Conservation (phyloP, 2,113 vertebrate species). For the Pelecanoides urinatrix region DNA sequence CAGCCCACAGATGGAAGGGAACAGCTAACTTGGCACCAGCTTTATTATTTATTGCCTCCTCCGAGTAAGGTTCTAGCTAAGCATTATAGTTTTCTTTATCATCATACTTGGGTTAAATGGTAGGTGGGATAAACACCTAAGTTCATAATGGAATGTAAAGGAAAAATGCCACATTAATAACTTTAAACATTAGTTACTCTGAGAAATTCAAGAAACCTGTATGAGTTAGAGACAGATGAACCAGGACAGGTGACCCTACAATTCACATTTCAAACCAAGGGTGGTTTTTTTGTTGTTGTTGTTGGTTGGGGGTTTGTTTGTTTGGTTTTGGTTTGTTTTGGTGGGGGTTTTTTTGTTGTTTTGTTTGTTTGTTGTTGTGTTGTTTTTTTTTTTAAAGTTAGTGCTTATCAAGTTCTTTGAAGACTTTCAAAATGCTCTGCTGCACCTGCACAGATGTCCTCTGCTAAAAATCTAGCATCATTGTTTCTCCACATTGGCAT, state of each 20-base stretch:
- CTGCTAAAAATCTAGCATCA: background rate
- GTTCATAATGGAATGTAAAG: background rate
- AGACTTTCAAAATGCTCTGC: background rate
- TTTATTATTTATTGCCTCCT: background rate
- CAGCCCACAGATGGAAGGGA: background rate
- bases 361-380: background rate
- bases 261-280: background rate
- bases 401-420: background rate
- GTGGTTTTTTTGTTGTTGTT: background rate
- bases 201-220: background rate
- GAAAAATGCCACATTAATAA: background rate
- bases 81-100: background rate
- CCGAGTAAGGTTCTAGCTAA: background rate
- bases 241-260: background rate
- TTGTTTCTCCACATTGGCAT: background rate
- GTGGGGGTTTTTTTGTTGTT: too few relatives aligned
- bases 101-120: background rate
- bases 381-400: background rate
- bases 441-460: background rate
- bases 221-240: background rate
- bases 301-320: too few relatives aligned
- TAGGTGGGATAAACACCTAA: background rate
- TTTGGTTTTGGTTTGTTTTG: background rate
- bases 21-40: background rate
- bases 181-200: background rate